Evolutionary conservation across 2,797 vertebrate genomes (phyloP), one percentile per base, ranked within the genome.

Genomic region (Spinibarbus caldwelli): DNA sequence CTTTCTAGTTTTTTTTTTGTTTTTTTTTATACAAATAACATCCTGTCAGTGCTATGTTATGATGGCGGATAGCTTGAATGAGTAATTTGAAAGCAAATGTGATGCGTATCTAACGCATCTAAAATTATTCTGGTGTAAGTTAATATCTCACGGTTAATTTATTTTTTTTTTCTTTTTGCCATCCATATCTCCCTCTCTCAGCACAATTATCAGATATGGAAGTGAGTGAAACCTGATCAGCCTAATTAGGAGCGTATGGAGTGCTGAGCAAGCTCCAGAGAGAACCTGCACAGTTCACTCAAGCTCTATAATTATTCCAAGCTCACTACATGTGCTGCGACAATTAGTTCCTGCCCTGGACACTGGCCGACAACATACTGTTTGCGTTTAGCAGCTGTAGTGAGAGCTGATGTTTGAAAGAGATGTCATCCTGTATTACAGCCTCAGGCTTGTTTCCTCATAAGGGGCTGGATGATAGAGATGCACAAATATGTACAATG

Each of bases 381-480:
- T 47, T 72, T 76, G 15, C 62, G 76, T 86, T 89, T 80, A 88
- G 66, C 86, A 89, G 88, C 88, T 87, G 90, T 79, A 80, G 54
- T 31, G 49, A 72, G 54, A 85, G 67, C 82, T 88, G 73, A 54
- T 85, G 85, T 86, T 82, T 90, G 86, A 87, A 80, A 76, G 43
- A 36, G 59, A 72, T 89, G 87, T 86, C 86, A 87, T 68, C 80
- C 79, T 78, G 54, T 59, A 87, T 90, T 89, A 86, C 57, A 71
- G 54, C 36, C 21, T 41, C 54, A 15, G 45, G 64, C 66, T n/a
- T 76, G 26, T 73, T 41, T 38, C 47, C 14, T 78, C 72, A 59
- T 29, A 84, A 34, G 75, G 71, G 49, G 5, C 17, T 72, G 84
- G 19, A 62, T 52, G 47, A 83, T 71, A 43, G 75, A 68, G 47